A percentile compares a stretch with the other conserved stretches of the same genome.
Conservation (phyloP, 1,140 invertebrate genomes). For the Bombus soroeensis region DNA sequence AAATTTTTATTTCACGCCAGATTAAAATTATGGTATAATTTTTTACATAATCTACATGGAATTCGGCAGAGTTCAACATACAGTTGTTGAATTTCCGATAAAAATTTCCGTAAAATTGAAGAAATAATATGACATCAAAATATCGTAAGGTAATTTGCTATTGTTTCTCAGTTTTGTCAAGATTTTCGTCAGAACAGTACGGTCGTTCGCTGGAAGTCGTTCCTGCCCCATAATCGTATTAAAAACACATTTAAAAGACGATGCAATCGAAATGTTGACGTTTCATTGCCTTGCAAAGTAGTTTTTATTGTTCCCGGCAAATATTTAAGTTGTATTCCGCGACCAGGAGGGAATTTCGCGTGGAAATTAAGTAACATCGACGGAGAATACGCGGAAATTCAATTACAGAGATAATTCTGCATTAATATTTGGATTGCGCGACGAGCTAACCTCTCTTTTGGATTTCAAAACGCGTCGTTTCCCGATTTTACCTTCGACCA, state of each 20-base stretch:
- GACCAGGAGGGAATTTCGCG: background rate
- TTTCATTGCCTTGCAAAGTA: conserved; percentile 2
- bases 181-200: background rate
- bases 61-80: too few relatives aligned
- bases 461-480: conserved; percentile 3
- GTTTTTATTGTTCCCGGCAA: background rate
- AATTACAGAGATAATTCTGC: conserved; percentile 39
- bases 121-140: too few relatives aligned
- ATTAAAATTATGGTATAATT: too few relatives aligned
- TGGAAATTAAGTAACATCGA: background rate
- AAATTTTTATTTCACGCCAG: too few relatives aligned
- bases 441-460: background rate
- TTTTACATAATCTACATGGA: too few relatives aligned
- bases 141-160: too few relatives aligned
- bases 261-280: background rate
- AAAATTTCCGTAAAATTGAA: too few relatives aligned
- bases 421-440: conserved; percentile 34
- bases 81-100: too few relatives aligned
- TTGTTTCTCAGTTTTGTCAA: background rate
- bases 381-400: conserved; percentile 22
- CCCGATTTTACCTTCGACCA: background rate
- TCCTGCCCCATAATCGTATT: too few relatives aligned
- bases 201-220: too few relatives aligned
- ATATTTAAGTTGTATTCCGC: background rate
- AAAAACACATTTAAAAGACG: background rate